Conservation (phyloP, 2,888 invertebrate genomes). For the Cataglyphis rosenhaueri region DNA sequence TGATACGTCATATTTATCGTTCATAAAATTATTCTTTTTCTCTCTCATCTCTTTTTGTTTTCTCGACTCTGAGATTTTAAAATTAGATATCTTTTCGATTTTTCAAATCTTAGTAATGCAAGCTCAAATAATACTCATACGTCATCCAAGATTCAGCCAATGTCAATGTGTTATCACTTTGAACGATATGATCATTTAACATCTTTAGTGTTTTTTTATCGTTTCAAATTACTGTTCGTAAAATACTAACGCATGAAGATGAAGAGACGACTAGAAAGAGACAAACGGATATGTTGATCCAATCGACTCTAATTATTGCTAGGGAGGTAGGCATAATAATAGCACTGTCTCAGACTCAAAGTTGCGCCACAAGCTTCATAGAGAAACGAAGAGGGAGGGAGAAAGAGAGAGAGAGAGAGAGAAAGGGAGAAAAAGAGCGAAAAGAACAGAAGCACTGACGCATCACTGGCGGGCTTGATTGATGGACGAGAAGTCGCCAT, state of each 20-base stretch:
- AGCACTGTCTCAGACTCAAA: conserved; percentile 72
- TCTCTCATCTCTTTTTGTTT: not conserved
- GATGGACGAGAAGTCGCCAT: conserved; percentile 83
- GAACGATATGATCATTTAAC: conserved; percentile 27
- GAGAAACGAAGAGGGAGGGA: conserved; percentile 19
- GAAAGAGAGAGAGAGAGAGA: conserved; percentile 24
- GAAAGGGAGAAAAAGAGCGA: conserved; percentile 42
- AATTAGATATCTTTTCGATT: not conserved
- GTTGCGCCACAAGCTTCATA: conserved; percentile 43
- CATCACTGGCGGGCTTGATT: conserved; percentile 79
- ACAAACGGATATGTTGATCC: conserved; percentile 72
- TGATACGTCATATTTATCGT: conserved; percentile 7
- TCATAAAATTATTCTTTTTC: not conserved
- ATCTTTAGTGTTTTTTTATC: not conserved
- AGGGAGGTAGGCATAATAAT: conserved; percentile 76
- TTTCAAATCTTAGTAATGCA: not conserved
- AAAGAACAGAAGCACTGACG: conserved; percentile 60
- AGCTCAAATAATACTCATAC: not conserved
- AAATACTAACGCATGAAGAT: conserved; percentile 6
- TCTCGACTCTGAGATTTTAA: not conserved
- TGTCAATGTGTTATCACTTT: conserved; percentile 23
- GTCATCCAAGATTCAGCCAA: not conserved
- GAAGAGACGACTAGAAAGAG: conserved; percentile 28
- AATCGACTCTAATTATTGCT: conserved; percentile 78
- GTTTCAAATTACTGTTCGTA: conserved; percentile 17